Base-by-base conservation (phyloP, 2,888 invertebrate genomes). In the Lissonota sp. region DNA sequence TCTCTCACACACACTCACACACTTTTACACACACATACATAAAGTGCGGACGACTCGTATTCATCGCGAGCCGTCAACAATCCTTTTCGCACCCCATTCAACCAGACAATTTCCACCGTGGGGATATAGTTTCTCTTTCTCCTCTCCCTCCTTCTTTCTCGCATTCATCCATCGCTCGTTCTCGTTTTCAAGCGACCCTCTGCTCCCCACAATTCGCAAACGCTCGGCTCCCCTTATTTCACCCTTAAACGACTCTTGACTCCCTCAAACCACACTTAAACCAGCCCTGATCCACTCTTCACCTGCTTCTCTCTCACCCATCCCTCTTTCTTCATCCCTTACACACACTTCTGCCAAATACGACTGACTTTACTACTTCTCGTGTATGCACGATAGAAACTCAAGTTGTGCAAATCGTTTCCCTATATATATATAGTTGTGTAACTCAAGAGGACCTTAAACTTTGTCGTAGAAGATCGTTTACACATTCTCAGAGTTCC, bases 51-150 rank as follows among this genome's bases (percentile, higher is more conserved):
- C n/a, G n/a, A 39, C 66, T 66, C 58, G 66, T 66, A 74, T 74
- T 74, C 74, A 74, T 66, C 66, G 74, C 66, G 55, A 58, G 58
- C 64, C 66, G 74, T 58, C 74, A 57, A 74, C 74, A 74, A 74
- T 74, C 64, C 74, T 74, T 74, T 74, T 74, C 74, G 46, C 74
- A 64, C 74, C 66, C 74, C 66, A 74, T 74, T 74, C 74, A 74
- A 74, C 66, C 66, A 74, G 74, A 74, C 74, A 74, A 74, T 74
- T 74, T 74, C 58, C 74, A 66, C 70, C 58, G 46, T 42, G n/a
- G n/a, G 74, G 49, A 57, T 37, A 44, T 57, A 66, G 49, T 66
- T 74, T 74, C 74, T 74, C 74, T 66, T 74, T 10, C 10, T 5
- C 49, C 10, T 10, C 2, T 7, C 7, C 7, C 5, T 49, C 51